Conservation (phyloP, 2,113 vertebrate genomes). For the Amphiprion percula region DNA sequence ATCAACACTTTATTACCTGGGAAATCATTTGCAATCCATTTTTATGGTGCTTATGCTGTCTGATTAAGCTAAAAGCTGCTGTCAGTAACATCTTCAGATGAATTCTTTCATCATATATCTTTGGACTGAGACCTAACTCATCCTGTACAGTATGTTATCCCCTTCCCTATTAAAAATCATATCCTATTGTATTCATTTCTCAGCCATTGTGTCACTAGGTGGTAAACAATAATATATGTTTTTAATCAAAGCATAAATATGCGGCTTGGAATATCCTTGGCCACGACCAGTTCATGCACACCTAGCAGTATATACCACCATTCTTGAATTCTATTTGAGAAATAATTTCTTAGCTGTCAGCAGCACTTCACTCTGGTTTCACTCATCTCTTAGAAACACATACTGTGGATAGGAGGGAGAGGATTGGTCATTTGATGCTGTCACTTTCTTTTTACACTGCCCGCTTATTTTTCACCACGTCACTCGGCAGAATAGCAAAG, state of each 20-base stretch:
- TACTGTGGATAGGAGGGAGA: conserved; percentile 56
- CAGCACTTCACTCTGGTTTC: conserved; percentile 66
- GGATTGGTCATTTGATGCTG: conserved; percentile 76
- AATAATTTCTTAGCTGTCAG: conserved; percentile 84
- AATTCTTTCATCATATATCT: conserved; percentile 58
- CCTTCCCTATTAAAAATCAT: conserved; percentile 4
- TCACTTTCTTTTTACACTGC: conserved; percentile 72
- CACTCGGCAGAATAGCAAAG: conserved; percentile 62
- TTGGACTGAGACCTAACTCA: background rate
- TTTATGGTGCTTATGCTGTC: conserved; percentile 73
- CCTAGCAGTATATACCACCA: conserved; percentile 14
- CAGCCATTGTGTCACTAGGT: background rate
- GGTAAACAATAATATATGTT: conserved; percentile 11
- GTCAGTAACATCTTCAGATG: conserved; percentile 69
- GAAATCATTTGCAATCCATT: conserved; percentile 75
- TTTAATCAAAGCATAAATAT: conserved; percentile 22
- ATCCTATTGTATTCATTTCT: background rate
- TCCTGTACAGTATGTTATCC: conserved; percentile 2
- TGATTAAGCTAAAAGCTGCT: conserved; percentile 84
- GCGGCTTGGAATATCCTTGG: background rate
- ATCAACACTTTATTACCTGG: conserved; percentile 79
- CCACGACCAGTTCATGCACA: conserved; percentile 21
- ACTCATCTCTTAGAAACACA: conserved; percentile 77
- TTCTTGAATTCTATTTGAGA: conserved; percentile 68
- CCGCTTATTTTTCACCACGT: conserved; percentile 52